phyloP scores from a whole-genome alignment of 2,113 vertebrate species.

The Pseudorectes ferrugineus region DNA sequence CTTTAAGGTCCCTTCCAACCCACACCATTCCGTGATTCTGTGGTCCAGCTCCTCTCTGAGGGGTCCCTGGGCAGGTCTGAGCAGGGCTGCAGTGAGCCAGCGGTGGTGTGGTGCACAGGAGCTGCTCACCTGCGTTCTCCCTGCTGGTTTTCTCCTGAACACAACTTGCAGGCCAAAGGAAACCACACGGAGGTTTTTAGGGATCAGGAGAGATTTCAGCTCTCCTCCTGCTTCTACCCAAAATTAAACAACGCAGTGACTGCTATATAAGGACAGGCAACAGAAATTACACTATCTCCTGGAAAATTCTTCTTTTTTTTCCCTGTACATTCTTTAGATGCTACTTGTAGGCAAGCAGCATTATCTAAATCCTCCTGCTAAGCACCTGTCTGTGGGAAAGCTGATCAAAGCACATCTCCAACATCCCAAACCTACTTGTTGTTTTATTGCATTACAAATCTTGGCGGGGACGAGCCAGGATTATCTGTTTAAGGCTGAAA shows the following conservation, averaged over 20 bases:
- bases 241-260: neutral
- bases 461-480: neutral
- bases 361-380: neutral
- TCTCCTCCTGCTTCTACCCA: neutral
- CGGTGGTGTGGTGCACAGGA: fast-evolving
- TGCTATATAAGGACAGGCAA: neutral
- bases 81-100: neutral
- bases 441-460: neutral
- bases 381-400: neutral
- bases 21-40: neutral
- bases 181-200: neutral
- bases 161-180: neutral
- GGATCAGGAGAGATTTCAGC: neutral
- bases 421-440: neutral
- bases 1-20: neutral
- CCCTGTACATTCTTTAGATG: neutral
- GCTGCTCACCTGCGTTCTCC: neutral
- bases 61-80: neutral
- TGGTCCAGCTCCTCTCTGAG: neutral
- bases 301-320: neutral
- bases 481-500: neutral
- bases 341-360: neutral
- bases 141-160: neutral
- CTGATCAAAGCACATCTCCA: neutral
- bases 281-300: neutral